Base-by-base conservation (phyloP, 2,113 vertebrate genomes). In the Ciconia stormi region DNA sequence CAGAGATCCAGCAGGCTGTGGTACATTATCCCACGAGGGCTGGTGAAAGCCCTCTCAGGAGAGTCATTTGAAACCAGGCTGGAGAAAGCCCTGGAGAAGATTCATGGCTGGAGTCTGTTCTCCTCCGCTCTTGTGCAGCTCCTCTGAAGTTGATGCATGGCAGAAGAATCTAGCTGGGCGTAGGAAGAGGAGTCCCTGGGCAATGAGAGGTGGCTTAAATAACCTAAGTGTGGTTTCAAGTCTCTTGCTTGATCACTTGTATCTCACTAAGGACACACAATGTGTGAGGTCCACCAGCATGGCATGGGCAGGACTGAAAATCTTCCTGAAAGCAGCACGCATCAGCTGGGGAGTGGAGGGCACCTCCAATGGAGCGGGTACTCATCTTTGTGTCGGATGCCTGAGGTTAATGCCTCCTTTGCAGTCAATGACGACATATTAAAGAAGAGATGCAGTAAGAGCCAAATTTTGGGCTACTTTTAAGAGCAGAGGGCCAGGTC, bases 301-400 rank as follows among this genome's bases (percentile, higher is more conserved):
- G 6, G 21, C 55, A 11, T 0, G 4, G 66, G n/a, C 77, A 85
- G 58, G 62, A 74, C 77, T 40, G 25, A 38, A 42, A 66, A 7
- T 12, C 22, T 34, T 53, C 38, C 78, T 23, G 61, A 18, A 20
- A 56, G 59, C 38, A 89, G 76, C 55, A 53, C 1, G 1, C 0
- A 4, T 52, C 21, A 15, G 17, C 36, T 15, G 40, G 67, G 53
- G 78, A 65, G 27, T 0, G 11, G 50, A 40, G 26, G 40, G 16
- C 21, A 53, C 15, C 30, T 59, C 44, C 44, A 1, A 0, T 0
- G 13, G 46, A 52, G 42, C 0, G 1, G 27, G 21, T 20, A 6
- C 44, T n/a, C 14, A 25, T 11, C 26, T 17, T 29, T 10, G 19
- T 16, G 46, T 2, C 26, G 82, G 44, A 20, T 9, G 4, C 16